phyloP scores from a whole-genome alignment of 2,888 invertebrate genomes.

The Sarcophaga carnaria region DNA sequence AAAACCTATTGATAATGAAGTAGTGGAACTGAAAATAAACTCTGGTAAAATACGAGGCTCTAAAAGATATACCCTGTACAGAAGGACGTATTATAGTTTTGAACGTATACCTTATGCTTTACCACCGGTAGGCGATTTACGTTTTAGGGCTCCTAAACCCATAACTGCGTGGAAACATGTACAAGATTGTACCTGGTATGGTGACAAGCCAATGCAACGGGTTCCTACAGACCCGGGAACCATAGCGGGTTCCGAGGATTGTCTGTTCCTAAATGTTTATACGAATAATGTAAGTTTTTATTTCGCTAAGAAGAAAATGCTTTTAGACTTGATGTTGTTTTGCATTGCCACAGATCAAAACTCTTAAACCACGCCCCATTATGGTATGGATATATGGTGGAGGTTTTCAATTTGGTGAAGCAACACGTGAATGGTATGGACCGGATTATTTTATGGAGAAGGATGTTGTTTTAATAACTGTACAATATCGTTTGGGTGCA shows the following conservation, averaged over 20 bases:
- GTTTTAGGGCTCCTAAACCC: constrained; percentile 81
- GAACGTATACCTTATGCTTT: constrained; percentile 78
- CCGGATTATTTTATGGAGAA: constrained; percentile 80
- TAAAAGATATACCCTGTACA: constrained; percentile 64
- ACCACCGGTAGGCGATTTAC: constrained; percentile 81
- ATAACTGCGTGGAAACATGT: constrained; percentile 79
- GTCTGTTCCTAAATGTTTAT: constrained; percentile 81
- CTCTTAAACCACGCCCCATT: constrained; percentile 73
- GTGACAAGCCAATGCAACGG: constrained; percentile 52
- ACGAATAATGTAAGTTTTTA: constrained; percentile 71
- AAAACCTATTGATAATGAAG: constrained; percentile 52
- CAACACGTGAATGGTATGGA: constrained; percentile 75
- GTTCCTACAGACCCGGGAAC: constrained; percentile 13
- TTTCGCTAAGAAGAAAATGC: background rate
- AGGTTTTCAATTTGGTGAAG: constrained; percentile 79
- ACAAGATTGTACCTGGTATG: constrained; percentile 77
- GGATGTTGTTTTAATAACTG: constrained; percentile 80
- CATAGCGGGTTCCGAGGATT: constrained; percentile 82
- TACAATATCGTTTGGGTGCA: constrained; percentile 81
- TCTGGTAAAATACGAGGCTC: constrained; percentile 71
- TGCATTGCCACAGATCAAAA: constrained; percentile 67
- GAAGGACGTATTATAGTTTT: constrained; percentile 74
- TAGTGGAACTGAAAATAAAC: constrained; percentile 57
- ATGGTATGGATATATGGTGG: constrained; percentile 82
- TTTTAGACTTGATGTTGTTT: too few relatives aligned